These are phyloP conservation scores for Cepphus grylle DNA, from an alignment of 2,113 vertebrate species.

Conservation along the genomic window DNA sequence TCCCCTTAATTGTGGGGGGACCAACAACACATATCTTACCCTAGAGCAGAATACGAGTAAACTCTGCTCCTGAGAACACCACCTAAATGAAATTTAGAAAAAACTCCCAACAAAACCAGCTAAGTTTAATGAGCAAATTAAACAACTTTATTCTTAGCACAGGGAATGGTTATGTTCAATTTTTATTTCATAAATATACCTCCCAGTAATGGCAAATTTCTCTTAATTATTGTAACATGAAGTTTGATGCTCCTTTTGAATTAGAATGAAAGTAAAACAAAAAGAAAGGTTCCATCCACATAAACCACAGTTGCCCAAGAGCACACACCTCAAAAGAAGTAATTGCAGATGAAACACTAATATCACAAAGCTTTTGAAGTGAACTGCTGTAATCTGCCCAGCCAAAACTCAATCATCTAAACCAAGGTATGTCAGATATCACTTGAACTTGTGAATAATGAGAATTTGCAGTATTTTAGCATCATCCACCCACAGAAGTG, in stretches of 20 bases:
- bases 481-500: not conserved
- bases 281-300: not conserved
- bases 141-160: not conserved
- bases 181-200: too few species aligned
- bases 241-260: not conserved
- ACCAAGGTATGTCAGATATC: not conserved
- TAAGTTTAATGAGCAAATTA: not conserved
- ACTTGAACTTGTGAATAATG: accelerated
- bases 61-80: not conserved
- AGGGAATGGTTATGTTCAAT: too few species aligned
- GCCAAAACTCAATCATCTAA: not conserved
- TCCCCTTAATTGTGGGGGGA: not conserved
- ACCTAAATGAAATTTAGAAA: not conserved
- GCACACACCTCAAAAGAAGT: not conserved
- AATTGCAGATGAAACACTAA: not conserved
- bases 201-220: not conserved
- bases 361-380: not conserved
- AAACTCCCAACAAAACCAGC: not conserved
- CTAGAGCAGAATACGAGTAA: not conserved
- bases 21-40: not conserved
- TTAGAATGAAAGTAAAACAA: not conserved
- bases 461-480: not conserved
- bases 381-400: not conserved
- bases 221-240: not conserved
- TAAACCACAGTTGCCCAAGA: not conserved